A percentile compares a stretch with the other conserved stretches of the same genome.
Conservation (phyloP, 2,797 vertebrate species). For the Salmo trutta region DNA sequence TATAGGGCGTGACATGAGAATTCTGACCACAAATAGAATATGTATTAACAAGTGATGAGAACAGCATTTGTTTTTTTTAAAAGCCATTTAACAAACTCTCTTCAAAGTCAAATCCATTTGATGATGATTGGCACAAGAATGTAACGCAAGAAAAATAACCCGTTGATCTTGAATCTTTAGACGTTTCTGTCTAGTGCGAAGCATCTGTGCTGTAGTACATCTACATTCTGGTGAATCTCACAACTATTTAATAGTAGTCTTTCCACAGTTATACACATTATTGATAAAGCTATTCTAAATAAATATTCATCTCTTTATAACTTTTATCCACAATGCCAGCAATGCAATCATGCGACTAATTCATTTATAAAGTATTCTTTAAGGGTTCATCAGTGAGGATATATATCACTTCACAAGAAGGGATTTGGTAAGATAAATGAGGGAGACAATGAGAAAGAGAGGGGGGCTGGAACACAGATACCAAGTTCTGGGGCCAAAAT, state of each 20-base stretch:
- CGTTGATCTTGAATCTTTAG: background rate
- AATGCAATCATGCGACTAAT: conserved; percentile 35
- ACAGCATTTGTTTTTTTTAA: background rate
- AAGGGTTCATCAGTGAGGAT: conserved; percentile 2
- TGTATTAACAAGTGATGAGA: background rate
- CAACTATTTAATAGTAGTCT: background rate
- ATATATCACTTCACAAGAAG: background rate
- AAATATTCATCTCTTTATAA: conserved; percentile 28
- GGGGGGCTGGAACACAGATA: background rate
- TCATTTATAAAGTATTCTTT: conserved; percentile 11
- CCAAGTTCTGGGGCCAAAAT: background rate
- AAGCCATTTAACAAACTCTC: background rate
- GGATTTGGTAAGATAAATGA: background rate
- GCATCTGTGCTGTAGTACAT: background rate
- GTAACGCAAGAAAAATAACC: background rate
- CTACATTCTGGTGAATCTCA: background rate
- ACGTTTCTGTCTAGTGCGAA: background rate
- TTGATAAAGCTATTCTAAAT: conserved; percentile 27
- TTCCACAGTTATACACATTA: conserved; percentile 12
- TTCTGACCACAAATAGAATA: background rate
- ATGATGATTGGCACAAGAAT: background rate
- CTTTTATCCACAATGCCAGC: conserved; percentile 27
- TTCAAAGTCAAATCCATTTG: background rate
- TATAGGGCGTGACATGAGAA: background rate
- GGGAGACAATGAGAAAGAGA: background rate